These are phyloP conservation scores for Argya squamiceps DNA, from an alignment of 2,797 vertebrate genomes.

Conservation along the genomic window DNA sequence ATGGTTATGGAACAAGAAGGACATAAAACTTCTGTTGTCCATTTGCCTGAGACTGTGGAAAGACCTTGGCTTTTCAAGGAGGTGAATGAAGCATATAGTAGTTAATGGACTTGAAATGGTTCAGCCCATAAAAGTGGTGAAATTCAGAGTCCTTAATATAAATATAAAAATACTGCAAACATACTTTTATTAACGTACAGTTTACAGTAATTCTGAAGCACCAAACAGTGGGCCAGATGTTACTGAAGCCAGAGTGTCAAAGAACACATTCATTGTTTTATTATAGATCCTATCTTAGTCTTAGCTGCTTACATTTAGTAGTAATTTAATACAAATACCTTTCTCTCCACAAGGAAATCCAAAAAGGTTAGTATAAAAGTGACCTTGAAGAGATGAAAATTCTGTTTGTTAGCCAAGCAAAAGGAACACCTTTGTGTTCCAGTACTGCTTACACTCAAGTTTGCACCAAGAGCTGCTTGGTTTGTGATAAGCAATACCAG, in stretches of 20 bases:
- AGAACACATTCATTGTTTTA: background rate
- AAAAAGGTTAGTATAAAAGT: background rate
- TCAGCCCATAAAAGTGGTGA: background rate
- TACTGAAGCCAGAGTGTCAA: background rate
- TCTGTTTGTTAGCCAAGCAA: background rate
- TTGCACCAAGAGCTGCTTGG: background rate
- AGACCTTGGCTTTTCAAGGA: background rate
- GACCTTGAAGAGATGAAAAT: background rate
- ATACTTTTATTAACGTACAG: background rate
- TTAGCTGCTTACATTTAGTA: background rate
- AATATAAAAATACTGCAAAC: background rate
- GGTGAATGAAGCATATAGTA: background rate
- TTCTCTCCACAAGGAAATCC: background rate
- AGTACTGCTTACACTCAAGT: background rate
- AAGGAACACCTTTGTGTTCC: background rate
- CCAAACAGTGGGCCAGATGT: background rate
- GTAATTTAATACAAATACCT: background rate
- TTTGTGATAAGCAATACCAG: background rate
- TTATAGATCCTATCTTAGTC: background rate
- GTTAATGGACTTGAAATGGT: background rate
- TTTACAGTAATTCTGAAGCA: background rate
- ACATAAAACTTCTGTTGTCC: background rate
- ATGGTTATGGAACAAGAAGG: background rate
- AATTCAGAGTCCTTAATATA: background rate
- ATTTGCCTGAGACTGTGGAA: background rate